A percentile compares a stretch with the other conserved stretches of the same genome.
Evolutionary conservation across 2,888 invertebrate genomes (phyloP).

Genomic region (Carcina quercana): DNA sequence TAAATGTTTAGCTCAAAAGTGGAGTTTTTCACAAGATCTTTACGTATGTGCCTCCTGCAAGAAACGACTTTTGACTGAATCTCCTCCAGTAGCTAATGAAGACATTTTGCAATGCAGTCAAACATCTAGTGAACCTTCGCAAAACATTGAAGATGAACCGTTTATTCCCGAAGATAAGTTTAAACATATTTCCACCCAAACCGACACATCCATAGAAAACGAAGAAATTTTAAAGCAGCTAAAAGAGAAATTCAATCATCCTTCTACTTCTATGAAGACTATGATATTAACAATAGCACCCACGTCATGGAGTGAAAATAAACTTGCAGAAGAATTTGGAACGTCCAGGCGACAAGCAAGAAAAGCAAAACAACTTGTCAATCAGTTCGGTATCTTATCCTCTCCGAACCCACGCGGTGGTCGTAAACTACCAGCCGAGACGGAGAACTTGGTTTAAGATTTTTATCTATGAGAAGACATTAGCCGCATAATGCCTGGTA

Average conservation of each 20-base stretch:
- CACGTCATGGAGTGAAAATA: conserved; percentile 17
- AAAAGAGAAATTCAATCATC: conserved; percentile 13
- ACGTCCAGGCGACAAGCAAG: conserved; percentile 20
- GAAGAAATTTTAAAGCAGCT: conserved; percentile 12
- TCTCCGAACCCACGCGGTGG: conserved; percentile 17
- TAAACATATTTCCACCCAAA: conserved; percentile 2
- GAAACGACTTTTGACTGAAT: conserved; percentile 4
- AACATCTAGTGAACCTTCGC: conserved; percentile 1
- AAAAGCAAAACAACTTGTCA: conserved; percentile 18
- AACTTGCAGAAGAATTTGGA: conserved; percentile 15
- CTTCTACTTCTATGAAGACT: conserved; percentile 10
- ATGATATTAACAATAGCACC: conserved; percentile 17
- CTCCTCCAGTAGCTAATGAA: conserved; percentile 6
- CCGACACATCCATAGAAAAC: conserved; percentile 1
- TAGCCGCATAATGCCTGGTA: conserved; percentile 10
- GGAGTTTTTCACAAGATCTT: conserved; percentile 5
- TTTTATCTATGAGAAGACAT: conserved; percentile 4
- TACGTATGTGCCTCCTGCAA: conserved; percentile 9
- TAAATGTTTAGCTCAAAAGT: conserved; percentile 7
- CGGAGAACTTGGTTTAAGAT: neutral
- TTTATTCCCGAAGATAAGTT: conserved; percentile 4
- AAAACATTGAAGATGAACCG: conserved; percentile 5
- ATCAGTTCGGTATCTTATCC: conserved; percentile 16
- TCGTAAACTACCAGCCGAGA: conserved; percentile 14
- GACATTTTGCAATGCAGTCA: conserved; percentile 7